Evolutionary conservation across 2,888 invertebrate species (phyloP), one percentile per base, ranked within the genome.

Genomic region (Calliopum simillimum): DNA sequence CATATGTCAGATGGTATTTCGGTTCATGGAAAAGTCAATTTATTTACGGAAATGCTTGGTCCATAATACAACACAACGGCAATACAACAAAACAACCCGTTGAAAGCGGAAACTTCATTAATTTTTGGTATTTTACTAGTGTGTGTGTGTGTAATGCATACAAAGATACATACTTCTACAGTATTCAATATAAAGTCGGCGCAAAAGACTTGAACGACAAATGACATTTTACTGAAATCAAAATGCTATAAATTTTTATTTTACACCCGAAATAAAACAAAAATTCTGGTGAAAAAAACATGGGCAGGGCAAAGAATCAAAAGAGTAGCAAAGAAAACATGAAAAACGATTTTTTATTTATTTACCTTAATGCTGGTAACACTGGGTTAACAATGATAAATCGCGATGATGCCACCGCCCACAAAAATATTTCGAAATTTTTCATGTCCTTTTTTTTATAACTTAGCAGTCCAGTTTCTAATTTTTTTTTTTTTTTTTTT

Each of bases 41-140:
- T 58, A 47, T 67, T 47, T 25, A 53, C 53, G 12, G 6, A 53
- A n/a, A 41, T 21, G 2, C 33, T 16, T n/a, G n/a, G n/a, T n/a
- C n/a, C n/a, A n/a, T n/a, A n/a, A n/a, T n/a, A n/a, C n/a, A n/a
- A n/a, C 23, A 14, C 51, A n/a, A 47, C 13, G n/a, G n/a, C n/a
- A n/a, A n/a, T n/a, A n/a, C n/a, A n/a, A n/a, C 11, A 25, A 21
- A 23, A 14, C 23, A 41, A 49, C 12, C n/a, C 23, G 68, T 62
- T 25, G 41, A 61, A 68, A 62, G 56, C 61, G 8, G 5, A 2
- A 33, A 69, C 64, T 65, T 65, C 53, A 65, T 71, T 71, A 44
- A 58, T 71, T 58, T 47, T 51, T 67, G 49, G 55, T 49, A 13
- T 53, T 55, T 44, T 44, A 4, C 33, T 33, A 8, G 33, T 33